Base-by-base conservation (phyloP, 2,113 vertebrate genomes). In the Piprites chloris region DNA sequence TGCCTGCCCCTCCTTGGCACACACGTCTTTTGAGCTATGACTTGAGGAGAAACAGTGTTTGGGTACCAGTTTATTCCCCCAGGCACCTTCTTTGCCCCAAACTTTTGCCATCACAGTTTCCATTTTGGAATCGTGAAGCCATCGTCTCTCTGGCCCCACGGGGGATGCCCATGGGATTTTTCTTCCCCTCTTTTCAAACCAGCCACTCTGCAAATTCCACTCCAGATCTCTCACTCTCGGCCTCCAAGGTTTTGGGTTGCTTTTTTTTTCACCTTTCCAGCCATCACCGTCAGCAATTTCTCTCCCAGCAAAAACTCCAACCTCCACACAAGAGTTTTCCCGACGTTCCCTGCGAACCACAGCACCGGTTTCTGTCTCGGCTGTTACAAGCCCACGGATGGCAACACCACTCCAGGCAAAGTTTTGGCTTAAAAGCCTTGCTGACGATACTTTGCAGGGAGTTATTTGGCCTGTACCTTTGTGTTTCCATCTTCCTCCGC, bases 71-170 rank as follows among this genome's bases (percentile, higher is more conserved):
- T 44, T 9, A 33, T 12, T 44, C 35, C 56, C 56, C 37, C 28
- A 56, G 39, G 58, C 26, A 27, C 46, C 39, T 62, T 7, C 0
- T 62, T 41, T 49, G 30, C n/a, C 66, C 62, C 56, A 9, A 5
- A 20, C 9, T 87, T 62, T 66, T n/a, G 19, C n/a, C 63, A 5
- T 6, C 6, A 1, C 16, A 15, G 12, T 42, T 79, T 27, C 62
- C 0, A 1, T 47, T 62, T 49, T 1, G 9, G 47, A 20, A 41
- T 17, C 47, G 7, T 13, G 0, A 3, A 56, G 44, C 37, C 4
- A 0, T n/a, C 2, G 0, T 14, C 47, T 50, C 56, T 27, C 56
- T 4, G 5, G 39, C 59, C 27, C 27, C 11, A 11, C 0, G 0
- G 37, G 52, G 8, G 39, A 61, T 75, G 49, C 79, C n/a, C 53